Percentiles rank a stretch among this genome's conserved stretches.
Conservation (phyloP, 2,113 vertebrate species). For the Campylorhamphus procurvoides region DNA sequence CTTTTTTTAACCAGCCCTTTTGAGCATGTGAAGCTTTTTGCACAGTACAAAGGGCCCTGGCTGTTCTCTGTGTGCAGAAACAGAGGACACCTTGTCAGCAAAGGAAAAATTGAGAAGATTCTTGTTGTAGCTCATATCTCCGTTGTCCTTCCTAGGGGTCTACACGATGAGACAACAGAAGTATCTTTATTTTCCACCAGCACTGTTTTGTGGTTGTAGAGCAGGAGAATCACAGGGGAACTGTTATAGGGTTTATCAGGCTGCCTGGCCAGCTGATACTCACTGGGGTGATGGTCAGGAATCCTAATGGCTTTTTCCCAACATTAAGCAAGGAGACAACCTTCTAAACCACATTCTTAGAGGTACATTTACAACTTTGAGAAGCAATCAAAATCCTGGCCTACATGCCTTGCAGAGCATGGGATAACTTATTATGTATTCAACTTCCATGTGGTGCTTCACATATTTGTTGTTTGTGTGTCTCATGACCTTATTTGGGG, state of each 20-base stretch:
- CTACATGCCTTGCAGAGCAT: neutral
- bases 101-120: neutral
- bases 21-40: neutral
- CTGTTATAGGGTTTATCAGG: neutral
- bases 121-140: neutral
- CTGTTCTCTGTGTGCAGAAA: neutral
- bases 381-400: neutral
- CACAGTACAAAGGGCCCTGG: neutral
- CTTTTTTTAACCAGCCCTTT: neutral
- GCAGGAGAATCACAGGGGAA: neutral
- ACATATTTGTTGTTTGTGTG: slow-evolving; percentile 49
- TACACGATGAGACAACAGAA: neutral
- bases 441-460: neutral
- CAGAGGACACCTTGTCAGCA: neutral
- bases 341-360: neutral
- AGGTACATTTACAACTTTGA: neutral
- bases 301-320: neutral
- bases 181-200: neutral
- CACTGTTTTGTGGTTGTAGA: neutral
- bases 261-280: neutral
- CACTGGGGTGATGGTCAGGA: neutral
- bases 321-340: neutral
- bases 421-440: slow-evolving; percentile 35
- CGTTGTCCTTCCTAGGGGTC: neutral
- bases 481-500: slow-evolving; percentile 64